Percentiles rank a stretch among this genome's conserved stretches.
These are phyloP conservation scores for Apamea sordens DNA, from an alignment of 2,888 invertebrate species.

Conservation along the genomic window DNA sequence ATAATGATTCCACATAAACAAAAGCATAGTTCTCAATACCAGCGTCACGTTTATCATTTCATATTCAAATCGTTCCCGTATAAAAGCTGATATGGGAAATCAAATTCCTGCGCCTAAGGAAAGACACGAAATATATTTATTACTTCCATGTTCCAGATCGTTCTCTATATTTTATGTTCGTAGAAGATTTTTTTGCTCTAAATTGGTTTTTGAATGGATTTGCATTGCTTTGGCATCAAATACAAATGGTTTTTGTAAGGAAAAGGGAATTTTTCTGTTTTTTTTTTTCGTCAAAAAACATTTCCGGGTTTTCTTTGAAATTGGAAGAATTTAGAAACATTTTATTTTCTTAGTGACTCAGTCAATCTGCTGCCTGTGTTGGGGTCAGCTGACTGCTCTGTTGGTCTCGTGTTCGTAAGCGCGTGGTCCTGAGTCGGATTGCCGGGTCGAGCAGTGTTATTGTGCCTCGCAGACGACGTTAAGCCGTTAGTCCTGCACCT, in stretches of 20 bases:
- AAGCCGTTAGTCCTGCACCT: too few species aligned
- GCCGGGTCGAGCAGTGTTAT: too few species aligned
- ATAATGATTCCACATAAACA: constrained; percentile 38
- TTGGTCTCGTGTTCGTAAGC: too few species aligned
- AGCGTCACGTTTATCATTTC: constrained; percentile 69
- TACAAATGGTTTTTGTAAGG: constrained; percentile 23
- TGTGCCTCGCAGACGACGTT: too few species aligned
- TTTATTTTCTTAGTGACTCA: background rate
- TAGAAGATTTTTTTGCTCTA: constrained; percentile 20
- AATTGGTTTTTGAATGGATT: constrained; percentile 36
- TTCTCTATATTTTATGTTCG: constrained; percentile 37
- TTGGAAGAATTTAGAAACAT: background rate
- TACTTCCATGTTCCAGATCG: constrained; percentile 41
- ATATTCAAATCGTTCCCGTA: constrained; percentile 66
- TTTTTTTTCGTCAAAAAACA: background rate
- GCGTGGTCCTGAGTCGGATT: too few species aligned
- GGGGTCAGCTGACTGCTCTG: background rate
- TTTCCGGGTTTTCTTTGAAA: constrained; percentile 3
- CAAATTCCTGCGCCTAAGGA: constrained; percentile 53
- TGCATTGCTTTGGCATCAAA: constrained; percentile 19
- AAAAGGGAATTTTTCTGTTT: constrained; percentile 13
- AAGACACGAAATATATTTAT: constrained; percentile 56
- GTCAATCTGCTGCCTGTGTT: background rate
- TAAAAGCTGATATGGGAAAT: constrained; percentile 55
- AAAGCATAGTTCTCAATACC: constrained; percentile 45